Percentiles rank a stretch among this genome's conserved stretches.
Conservation (phyloP, 2,797 vertebrate species). For the Erpetoichthys calabaricus region DNA sequence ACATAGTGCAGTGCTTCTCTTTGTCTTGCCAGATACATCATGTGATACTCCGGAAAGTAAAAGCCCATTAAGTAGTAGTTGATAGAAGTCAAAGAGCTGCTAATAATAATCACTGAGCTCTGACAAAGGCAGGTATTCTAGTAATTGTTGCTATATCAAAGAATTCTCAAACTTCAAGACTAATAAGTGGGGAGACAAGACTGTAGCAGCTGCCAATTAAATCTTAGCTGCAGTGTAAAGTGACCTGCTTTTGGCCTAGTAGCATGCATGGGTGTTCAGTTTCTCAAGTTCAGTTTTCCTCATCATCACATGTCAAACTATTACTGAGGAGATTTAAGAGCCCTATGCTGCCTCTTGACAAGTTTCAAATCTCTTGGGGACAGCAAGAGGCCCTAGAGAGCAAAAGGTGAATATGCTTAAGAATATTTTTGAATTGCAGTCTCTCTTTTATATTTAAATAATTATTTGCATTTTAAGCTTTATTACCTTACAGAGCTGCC, state of each 20-base stretch:
- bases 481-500: conserved; percentile 91
- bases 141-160: too few relatives aligned
- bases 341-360: too few relatives aligned
- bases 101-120: too few relatives aligned
- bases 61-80: neutral
- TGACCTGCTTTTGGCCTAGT: conserved; percentile 6
- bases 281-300: neutral
- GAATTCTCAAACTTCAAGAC: neutral
- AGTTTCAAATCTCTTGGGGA: neutral
- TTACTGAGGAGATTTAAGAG: too few relatives aligned
- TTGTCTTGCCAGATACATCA: neutral
- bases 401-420: neutral
- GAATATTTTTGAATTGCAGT: neutral
- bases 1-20: conserved; percentile 9
- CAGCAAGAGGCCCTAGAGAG: neutral
- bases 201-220: conserved; percentile 11
- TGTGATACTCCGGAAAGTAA: neutral
- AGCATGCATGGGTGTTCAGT: conserved; percentile 2
- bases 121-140: too few relatives aligned
- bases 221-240: conserved; percentile 12
- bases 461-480: neutral
- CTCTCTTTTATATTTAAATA: neutral
- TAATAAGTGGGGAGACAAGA: neutral
- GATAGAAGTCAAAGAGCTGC: too few relatives aligned
- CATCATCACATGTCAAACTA: too few relatives aligned